Base-by-base conservation (phyloP, 2,113 vertebrate genomes). In the Mustela nigripes region DNA sequence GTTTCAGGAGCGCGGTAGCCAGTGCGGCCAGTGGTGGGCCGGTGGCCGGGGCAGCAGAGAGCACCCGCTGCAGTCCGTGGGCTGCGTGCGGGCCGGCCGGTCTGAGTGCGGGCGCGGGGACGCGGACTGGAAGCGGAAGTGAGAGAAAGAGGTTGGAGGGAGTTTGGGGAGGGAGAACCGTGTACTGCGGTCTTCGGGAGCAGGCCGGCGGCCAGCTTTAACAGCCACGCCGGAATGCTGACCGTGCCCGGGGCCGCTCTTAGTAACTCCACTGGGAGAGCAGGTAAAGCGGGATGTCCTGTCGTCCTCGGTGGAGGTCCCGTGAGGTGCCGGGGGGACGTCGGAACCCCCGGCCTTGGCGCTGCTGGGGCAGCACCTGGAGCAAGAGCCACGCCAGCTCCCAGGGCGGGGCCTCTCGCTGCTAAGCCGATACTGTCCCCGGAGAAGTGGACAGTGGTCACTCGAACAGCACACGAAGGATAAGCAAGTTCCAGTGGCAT, bases 1-100 rank as follows among this genome's bases (percentile, higher is more conserved):
- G 0, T n/a, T 65, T 78, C 60, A 67, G 24, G 56, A 26, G 71
- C n/a, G 56, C 12, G 3, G 18, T 8, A 18, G 58, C 22, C 4
- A 1, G 2, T 56, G n/a, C 26, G 48, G 50, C 31, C 16, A 2
- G 92, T 12, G 71, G 58, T 36, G 45, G 83, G 69, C 74, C 0
- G 6, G 2, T 0, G 1, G 84, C 14, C 3, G 0, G 50, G n/a
- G 15, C 14, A 6, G 31, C 14, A 14, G 28, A 58, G 71, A 42
- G 65, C 58, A 9, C 31, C 39, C 5, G 67, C 31, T 24, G 45
- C 36, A 50, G 15, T 65, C n/a, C 42, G 60, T n/a, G 9, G 62
- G n/a, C 53, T 26, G n/a, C 78, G 11, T 45, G 1, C 9, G 10
- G 28, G 36, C 45, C 9, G 36, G 36, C 45, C 9, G 36, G 48